Evolutionary conservation across 1,140 invertebrate species (phyloP).

Genomic region (Myzus persicae): DNA sequence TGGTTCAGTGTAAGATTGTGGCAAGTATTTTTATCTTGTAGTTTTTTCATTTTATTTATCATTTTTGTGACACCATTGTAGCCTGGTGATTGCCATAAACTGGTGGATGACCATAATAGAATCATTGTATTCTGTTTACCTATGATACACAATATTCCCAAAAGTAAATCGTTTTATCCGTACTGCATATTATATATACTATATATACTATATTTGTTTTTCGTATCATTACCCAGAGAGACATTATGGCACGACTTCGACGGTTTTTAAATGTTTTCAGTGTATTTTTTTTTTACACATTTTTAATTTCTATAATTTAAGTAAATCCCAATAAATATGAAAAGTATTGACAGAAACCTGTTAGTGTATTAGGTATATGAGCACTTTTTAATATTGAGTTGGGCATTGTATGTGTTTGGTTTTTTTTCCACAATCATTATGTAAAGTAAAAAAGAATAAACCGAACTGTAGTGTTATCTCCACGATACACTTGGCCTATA

Average conservation of each 20-base stretch:
- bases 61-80: too few relatives aligned
- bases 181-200: not conserved
- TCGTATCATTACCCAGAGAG: not conserved
- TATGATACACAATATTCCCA: too few relatives aligned
- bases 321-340: not conserved
- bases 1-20: not conserved
- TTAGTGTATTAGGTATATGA: not conserved
- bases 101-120: too few relatives aligned
- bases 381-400: not conserved
- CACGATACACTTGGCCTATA: not conserved
- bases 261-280: not conserved
- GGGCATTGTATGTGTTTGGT: not conserved
- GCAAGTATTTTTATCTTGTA: not conserved
- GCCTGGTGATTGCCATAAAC: too few relatives aligned
- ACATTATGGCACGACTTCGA: too few relatives aligned
- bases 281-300: not conserved
- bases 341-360: not conserved
- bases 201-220: not conserved
- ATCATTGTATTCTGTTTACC: too few relatives aligned
- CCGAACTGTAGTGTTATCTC: not conserved
- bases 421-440: not conserved
- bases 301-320: not conserved
- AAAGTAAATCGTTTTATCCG: not conserved
- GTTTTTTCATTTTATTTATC: not conserved
- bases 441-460: not conserved